Conservation (phyloP, 2,797 vertebrate species). For the Platyrinchus mystaceus region DNA sequence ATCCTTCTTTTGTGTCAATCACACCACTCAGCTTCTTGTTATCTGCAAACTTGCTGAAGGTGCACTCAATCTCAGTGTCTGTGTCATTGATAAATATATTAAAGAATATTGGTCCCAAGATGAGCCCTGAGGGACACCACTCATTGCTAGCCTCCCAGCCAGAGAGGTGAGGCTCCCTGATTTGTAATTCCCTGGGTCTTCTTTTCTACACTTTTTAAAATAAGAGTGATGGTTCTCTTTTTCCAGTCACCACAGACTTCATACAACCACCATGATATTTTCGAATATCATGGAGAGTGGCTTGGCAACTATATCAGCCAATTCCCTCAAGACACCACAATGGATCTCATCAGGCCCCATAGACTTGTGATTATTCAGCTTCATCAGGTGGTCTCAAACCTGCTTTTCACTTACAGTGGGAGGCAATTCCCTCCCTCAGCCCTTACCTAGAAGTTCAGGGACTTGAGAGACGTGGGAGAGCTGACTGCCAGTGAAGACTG, state of each 20-base stretch:
- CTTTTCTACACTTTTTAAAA: not conserved
- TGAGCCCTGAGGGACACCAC: not conserved
- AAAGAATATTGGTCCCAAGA: not conserved
- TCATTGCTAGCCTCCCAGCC: not conserved
- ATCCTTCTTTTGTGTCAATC: not conserved
- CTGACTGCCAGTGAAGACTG: not conserved
- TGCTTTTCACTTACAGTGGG: not conserved
- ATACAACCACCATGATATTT: not conserved
- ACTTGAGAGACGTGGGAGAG: not conserved
- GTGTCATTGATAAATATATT: not conserved
- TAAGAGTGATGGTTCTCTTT: not conserved
- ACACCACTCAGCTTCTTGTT: not conserved
- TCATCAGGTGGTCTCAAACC: not conserved
- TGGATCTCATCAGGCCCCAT: not conserved
- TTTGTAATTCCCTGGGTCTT: not conserved
- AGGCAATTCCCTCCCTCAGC: not conserved
- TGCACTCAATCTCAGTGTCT: not conserved
- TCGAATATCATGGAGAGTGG: not conserved
- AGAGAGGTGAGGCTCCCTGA: not conserved
- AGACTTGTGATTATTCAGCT: not conserved
- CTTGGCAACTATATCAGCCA: not conserved
- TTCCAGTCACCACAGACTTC: not conserved
- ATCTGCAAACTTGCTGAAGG: not conserved
- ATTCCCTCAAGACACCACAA: not conserved
- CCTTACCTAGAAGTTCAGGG: not conserved